Evolutionary conservation across 2,888 invertebrate genomes (phyloP), one percentile per base, ranked within the genome.

Genomic region (Eilema caniola): DNA sequence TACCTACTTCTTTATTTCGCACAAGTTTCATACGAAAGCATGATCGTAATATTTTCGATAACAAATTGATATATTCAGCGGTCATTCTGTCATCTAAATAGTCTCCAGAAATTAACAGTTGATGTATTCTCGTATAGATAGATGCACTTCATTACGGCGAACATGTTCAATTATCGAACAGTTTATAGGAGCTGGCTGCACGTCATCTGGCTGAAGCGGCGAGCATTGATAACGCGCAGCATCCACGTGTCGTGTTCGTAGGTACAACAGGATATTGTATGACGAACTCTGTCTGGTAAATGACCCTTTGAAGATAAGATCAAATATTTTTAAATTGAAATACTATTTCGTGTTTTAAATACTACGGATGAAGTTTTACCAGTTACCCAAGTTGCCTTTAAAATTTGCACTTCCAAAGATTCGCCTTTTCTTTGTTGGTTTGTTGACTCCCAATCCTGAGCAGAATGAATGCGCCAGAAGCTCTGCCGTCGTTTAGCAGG

Each of bases 111-210:
- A 64, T 62, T 28, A 56, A 57, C 20, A 28, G 33, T 37, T 16
- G 33, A 25, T 59, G 23, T 28, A 83, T 72, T 72, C 77, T 83
- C 75, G 76, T 75, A 83, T 82, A 82, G 87, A 86, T 89, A 90
- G 24, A 20, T 10, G 91, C 89, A 90, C 89, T 90, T 92, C 88
- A 93, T 93, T 92, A 93, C 87, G 85, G 82, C 75, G 89, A 85
- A 88, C 93, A 91, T 92, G 93, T 93, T 89, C 93, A 93, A 93
- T 93, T 92, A 93, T 85, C 83, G 86, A 82, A 78, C 85, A 84
- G 85, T 83, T 81, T 81, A 83, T 85, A 83, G 85, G 73, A 20
- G 53, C 47, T 81, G 78, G 81, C 75, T 76, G 72, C 67, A 81
- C 78, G 81, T 76, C 79, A 80, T 79, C 66, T 81, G 88, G 82